Evolutionary conservation across 2,113 vertebrate genomes (phyloP).

Genomic region (Oreochromis spilurus): DNA sequence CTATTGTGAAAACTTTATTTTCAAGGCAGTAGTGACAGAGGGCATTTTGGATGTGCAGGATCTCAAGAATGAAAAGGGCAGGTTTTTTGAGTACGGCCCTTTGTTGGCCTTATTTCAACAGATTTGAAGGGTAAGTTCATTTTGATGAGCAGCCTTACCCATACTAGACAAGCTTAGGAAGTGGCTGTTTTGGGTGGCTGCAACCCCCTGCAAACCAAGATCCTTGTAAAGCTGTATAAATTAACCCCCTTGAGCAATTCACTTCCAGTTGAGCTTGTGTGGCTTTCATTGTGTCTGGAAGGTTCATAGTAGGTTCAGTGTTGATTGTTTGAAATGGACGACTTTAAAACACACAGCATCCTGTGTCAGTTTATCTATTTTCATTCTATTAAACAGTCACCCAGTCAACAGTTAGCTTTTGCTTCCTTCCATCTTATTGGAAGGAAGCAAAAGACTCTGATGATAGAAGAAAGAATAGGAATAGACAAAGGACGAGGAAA

Average conservation of each 20-base stretch:
- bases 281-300: neutral
- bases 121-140: constrained; percentile 17
- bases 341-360: neutral
- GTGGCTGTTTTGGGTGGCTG: constrained; percentile 21
- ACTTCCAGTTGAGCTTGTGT: neutral
- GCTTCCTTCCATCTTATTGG: constrained; percentile 21
- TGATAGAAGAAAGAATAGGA: neutral
- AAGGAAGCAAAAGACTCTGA: neutral
- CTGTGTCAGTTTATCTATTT: neutral
- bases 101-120: constrained; percentile 1
- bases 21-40: neutral
- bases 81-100: neutral
- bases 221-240: constrained; percentile 20
- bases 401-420: constrained; percentile 48
- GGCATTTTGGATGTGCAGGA: neutral
- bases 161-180: neutral
- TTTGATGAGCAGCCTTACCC: constrained; percentile 15
- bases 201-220: constrained; percentile 10
- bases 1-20: neutral
- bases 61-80: neutral
- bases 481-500: neutral
- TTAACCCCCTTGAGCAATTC: constrained; percentile 23
- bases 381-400: neutral
- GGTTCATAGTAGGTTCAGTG: neutral
- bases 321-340: neutral